Base-by-base conservation (phyloP, 1,140 invertebrate genomes). In the Heliothis subflexa region DNA sequence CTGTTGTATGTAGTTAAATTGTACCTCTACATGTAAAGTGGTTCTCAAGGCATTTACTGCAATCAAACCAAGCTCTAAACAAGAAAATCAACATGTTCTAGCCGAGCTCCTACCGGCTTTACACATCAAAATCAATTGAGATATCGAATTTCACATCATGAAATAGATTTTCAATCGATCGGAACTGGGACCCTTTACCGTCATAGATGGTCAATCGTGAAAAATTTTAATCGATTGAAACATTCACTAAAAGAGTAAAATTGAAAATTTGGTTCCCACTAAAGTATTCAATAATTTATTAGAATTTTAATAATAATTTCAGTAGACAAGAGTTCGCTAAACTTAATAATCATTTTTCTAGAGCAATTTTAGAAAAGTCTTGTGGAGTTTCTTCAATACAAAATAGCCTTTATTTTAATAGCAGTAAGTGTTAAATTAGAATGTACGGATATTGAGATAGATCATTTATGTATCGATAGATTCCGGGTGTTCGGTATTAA, bases 401-500 rank as follows among this genome's bases (percentile, higher is more conserved):
- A 82, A 78, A 14, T 77, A 66, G 50, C 78, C 78, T 82, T 59
- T 84, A 72, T 72, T 3, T 47, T 50, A 52, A 71, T 76, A 21
- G n/a, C 10, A 47, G 45, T 55, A 87, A 84, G 83, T 79, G 83
- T 81, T 81, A 83, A 81, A 85, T 85, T 86, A 47, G 75, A 78
- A 62, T 78, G 82, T 83, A 68, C 50, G 40, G 71, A 71, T 64
- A 78, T 73, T 72, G 78, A 83, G 81, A 84, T 85, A 85, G 59
- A 81, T 82, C 85, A 80, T 85, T 78, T 86, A 71, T 66, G 52
- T 52, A 59, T 75, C 76, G 79, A 82, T 86, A 78, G 87, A 88
- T 86, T 87, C 86, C 85, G 71, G 75, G 83, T 87, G 89, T 85
- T 89, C 85, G 83, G 78, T 83, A 86, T 84, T 87, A 86, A 89